phyloP scores from a whole-genome alignment of 2,113 vertebrate species.

The Cricetomys ansorgei region DNA sequence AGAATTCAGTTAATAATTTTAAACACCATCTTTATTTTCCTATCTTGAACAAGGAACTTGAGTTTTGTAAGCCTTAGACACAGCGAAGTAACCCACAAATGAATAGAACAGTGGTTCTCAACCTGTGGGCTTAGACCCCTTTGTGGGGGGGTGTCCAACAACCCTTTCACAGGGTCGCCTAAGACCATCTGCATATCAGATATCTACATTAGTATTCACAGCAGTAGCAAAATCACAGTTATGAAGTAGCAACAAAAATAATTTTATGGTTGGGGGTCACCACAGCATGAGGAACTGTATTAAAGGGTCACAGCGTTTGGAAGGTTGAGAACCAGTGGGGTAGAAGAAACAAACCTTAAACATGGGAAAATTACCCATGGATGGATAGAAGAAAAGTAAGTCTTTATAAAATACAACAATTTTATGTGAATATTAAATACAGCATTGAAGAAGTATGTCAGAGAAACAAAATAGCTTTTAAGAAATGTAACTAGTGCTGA shows the following conservation, averaged over 20 bases:
- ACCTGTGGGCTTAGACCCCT: too few relatives aligned
- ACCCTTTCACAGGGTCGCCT: too few relatives aligned
- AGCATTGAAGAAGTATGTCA: neutral
- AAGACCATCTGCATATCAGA: too few relatives aligned
- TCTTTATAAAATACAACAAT: constrained; percentile 1
- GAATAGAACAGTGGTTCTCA: too few relatives aligned
- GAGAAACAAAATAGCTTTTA: neutral
- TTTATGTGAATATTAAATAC: constrained; percentile 26
- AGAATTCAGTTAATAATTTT: neutral
- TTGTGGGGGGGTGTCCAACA: too few relatives aligned
- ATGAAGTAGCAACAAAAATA: too few relatives aligned
- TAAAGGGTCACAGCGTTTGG: too few relatives aligned
- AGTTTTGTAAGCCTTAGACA: neutral
- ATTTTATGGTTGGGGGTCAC: too few relatives aligned
- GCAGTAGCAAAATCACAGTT: too few relatives aligned
- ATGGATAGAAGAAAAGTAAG: neutral
- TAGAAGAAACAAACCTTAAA: neutral
- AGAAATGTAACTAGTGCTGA: neutral
- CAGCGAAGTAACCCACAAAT: neutral
- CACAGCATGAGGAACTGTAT: too few relatives aligned
- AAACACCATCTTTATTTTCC: neutral
- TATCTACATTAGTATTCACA: too few relatives aligned
- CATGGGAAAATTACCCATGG: neutral
- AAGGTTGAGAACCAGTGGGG: too few relatives aligned
- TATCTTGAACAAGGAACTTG: constrained; percentile 4